Base-by-base conservation (phyloP, 2,888 invertebrate species). In the Griposia aprilina region DNA sequence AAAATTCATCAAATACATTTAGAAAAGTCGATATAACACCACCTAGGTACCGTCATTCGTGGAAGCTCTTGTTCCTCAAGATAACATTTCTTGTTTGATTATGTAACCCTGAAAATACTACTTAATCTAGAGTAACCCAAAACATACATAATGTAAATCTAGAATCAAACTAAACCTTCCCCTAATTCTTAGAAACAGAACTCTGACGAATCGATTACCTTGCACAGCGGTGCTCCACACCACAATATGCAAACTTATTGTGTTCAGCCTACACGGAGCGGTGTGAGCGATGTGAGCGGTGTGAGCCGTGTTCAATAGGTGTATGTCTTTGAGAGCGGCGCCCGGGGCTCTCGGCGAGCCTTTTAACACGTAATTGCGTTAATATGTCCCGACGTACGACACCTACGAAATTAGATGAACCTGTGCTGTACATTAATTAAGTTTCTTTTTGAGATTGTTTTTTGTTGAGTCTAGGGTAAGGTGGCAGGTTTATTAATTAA, bases 311-410 rank as follows among this genome's bases (percentile, higher is more conserved):
- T 88, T 90, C 87, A 88, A 91, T 90, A 89, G 84, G 89, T 89
- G 87, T 91, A 90, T 91, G 89, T 90, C 93, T 94, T 94, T 93
- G 92, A 93, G 90, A 91, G 90, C 91, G 90, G 87, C 89, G 93
- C 95, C 92, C 76, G 89, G 92, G 94, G 94, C 94, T 90, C 91
- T 91, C 93, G 91, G 89, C 93, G 92, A 91, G 90, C 95, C 96
- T 95, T 96, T 96, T 94, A 96, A 94, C 95, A 94, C 91, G 91
- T 96, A 96, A 96, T 96, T 95, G 94, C 92, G 93, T 96, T 96
- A 95, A 94, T 94, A 94, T 93, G 93, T 93, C 92, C 92, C 93
- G 87, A 90, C 93, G 91, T 93, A 94, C 92, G 93, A 93, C 94
- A 95, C 93, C 93, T 94, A 91, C 91, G 85, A 94, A 94, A 95